Base-by-base conservation (phyloP, 1,140 invertebrate genomes). In the Psilanteris sp. region DNA sequence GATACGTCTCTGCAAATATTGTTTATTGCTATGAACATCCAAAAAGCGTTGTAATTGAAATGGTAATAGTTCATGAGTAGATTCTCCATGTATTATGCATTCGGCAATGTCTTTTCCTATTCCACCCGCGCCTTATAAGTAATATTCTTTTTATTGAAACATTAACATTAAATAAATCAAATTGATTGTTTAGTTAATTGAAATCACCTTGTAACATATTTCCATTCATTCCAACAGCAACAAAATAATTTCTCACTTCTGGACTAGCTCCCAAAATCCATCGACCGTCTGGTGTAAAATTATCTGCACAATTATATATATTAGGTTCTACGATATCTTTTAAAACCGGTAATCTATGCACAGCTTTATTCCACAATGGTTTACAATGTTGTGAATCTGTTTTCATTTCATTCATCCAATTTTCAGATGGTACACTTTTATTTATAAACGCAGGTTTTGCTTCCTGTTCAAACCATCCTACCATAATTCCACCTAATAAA, bases 171-270 rank as follows among this genome's bases (percentile, higher is more conserved):
- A n/a, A n/a, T n/a, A n/a, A n/a, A n/a, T n/a, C n/a, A n/a, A n/a
- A n/a, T n/a, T n/a, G n/a, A n/a, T n/a, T n/a, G n/a, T n/a, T n/a
- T n/a, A n/a, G n/a, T n/a, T n/a, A n/a, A n/a, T n/a, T n/a, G n/a
- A n/a, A n/a, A n/a, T n/a, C n/a, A 79, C 84, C 87, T 82, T 92
- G 91, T 14, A 92, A 79, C n/a, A 91, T 89, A 82, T 91, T 92
- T 39, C 90, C 91, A 83, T 91, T 92, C 90, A 92, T 92, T 48
- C 90, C 91, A 77, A 93, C 93, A 26, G 94, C 94, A n/a, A 96
- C 92, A 88, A 92, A 96, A 85, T 96, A 96, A 78, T 95, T 96
- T 31, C 90, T 89, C 7, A 91, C 90, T 91, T 94, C 93, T 5
- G 93, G 90, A 34, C 91, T 90, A 86, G 95, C 92, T 14, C 94